A percentile compares a stretch with the other conserved stretches of the same genome.
These are phyloP conservation scores for Tachina fera DNA, from an alignment of 2,888 invertebrate species.

Conservation along the genomic window DNA sequence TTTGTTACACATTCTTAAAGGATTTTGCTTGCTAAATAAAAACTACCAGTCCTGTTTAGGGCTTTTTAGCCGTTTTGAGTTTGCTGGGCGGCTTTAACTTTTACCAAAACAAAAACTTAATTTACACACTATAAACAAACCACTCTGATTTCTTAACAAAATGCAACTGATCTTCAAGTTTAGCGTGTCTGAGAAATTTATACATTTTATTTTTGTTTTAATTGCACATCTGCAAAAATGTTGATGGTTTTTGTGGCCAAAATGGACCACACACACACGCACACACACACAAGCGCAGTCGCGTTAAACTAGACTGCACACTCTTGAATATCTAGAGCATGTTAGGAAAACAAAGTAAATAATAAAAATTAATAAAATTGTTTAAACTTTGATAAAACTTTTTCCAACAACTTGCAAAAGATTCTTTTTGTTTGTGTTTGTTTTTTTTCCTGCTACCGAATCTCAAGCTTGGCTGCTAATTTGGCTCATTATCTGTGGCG, in stretches of 20 bases:
- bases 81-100: conserved; percentile 51
- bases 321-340: conserved; percentile 67
- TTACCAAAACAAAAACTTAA: conserved; percentile 40
- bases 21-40: conserved; percentile 1
- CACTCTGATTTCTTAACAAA: conserved; percentile 67
- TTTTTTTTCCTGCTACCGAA: conserved; percentile 46
- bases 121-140: conserved; percentile 41
- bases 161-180: conserved; percentile 79
- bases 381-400: conserved; percentile 33
- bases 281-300: not conserved
- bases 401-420: conserved; percentile 39
- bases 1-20: conserved; percentile 75
- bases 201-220: conserved; percentile 72
- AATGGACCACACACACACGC: conserved; percentile 49
- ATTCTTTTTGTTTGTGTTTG: conserved; percentile 44
- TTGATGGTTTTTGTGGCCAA: conserved; percentile 31
- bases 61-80: conserved; percentile 22
- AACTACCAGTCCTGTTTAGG: conserved; percentile 15
- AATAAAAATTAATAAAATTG: conserved; percentile 7
- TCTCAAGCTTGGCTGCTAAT: conserved; percentile 80
- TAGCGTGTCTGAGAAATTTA: conserved; percentile 69
- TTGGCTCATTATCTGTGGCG: conserved; percentile 76
- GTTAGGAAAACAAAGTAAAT: conserved; percentile 45
- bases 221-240: conserved; percentile 46
- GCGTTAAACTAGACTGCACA: conserved; percentile 68